Base-by-base conservation (phyloP, 2,113 vertebrate species). In the Anguilla japonica region DNA sequence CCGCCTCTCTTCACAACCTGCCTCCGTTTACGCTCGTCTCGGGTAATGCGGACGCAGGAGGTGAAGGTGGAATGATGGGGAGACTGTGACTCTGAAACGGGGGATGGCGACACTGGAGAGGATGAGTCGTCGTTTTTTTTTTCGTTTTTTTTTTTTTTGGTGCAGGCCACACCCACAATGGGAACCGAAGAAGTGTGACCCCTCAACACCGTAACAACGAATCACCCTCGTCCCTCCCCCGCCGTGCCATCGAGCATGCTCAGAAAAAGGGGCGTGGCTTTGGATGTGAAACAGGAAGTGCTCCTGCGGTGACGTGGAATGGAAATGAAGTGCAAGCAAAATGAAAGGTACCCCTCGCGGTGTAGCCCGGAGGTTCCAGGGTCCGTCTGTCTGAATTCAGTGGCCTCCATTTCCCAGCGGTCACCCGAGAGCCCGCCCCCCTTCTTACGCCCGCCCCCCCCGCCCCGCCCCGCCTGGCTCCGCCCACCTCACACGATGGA, bases 401-500 rank as follows among this genome's bases (percentile, higher is more conserved):
- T 41, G 83, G 84, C 63, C 83, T 75, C 79, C 67, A 41, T 84
- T 80, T 81, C 83, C 87, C 60, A 46, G 67, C n/a, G 60, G 79
- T 84, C 83, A 90, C 87, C 92, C 22, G 20, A 26, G 60, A 63
- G 60, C 60, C 40, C 60, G 56, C 14, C 81, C n/a, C 18, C 26
- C 6, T 29, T 57, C 26, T 26, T 56, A 63, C 15, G 8, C 39
- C 26, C 9, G 39, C 20, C 39, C 41, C 22, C 43, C 60, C 43
- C 43, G 8, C 43, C 43, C 43, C 43, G 4, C 43, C 4, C 43
- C 43, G 5, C 43, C 43, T 46, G 5, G 34, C 29, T n/a, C 20
- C 6, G 57, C 85, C 57, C 16, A 80, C 82, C 88, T 98, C 95
- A 99, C 91, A 99, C 98, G 83, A 99, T 97, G 0, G 98, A 99